These are phyloP conservation scores for Clinocottus analis DNA, from an alignment of 2,113 vertebrate genomes.

Conservation along the genomic window DNA sequence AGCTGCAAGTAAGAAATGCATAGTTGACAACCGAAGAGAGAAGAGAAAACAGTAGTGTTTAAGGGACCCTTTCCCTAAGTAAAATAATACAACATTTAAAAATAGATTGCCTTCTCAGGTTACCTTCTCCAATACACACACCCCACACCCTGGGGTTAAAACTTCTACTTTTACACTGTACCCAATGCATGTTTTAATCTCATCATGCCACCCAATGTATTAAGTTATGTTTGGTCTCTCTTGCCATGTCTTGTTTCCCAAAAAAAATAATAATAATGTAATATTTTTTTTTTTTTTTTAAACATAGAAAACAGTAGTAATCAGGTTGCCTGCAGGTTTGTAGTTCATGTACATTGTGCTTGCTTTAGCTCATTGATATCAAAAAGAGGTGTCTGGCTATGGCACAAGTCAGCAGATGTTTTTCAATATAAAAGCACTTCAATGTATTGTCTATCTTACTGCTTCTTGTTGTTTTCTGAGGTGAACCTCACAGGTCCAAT, in stretches of 20 bases:
- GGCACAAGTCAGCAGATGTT: constrained; percentile 26
- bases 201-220: neutral
- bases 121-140: neutral
- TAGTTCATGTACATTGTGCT: constrained; percentile 26
- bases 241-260: neutral
- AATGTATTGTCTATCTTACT: constrained; percentile 1
- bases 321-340: constrained; percentile 18
- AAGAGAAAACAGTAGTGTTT: constrained; percentile 23
- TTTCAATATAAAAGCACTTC: neutral
- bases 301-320: neutral
- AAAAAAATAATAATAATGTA: neutral
- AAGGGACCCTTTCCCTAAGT: neutral
- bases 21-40: neutral
- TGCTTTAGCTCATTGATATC: neutral
- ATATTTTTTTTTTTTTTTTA: too few species aligned
- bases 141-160: neutral
- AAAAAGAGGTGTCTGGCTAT: constrained; percentile 2
- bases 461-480: constrained; percentile 11
- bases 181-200: neutral
- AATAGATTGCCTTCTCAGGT: too few species aligned
- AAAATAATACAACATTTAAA: neutral
- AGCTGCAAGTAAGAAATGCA: neutral
- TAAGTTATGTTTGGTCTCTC: neutral
- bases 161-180: neutral
- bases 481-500: neutral